phyloP scores from a whole-genome alignment of 2,797 vertebrate species.

The Synaphobranchus kaupii region DNA sequence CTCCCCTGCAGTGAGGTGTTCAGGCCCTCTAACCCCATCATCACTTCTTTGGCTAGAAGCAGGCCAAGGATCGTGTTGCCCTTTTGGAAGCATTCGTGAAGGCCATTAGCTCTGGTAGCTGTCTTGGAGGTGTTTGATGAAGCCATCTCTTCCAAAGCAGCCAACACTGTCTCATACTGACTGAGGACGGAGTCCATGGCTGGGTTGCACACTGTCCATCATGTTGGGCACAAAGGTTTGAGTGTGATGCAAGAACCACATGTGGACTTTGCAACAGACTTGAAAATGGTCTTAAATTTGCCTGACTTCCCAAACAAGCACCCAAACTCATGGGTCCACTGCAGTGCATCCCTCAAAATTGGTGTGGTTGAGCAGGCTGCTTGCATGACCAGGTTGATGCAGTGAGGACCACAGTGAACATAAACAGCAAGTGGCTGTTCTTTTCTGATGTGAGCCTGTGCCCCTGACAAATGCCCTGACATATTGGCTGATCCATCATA shows the following conservation, averaged over 20 bases:
- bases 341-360: background rate
- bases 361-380: background rate
- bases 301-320: background rate
- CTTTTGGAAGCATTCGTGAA: slow-evolving; percentile 5
- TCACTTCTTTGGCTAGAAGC: slow-evolving; percentile 18
- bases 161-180: slow-evolving; percentile 1
- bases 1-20: slow-evolving; percentile 25
- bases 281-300: background rate
- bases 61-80: slow-evolving; percentile 25
- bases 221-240: background rate
- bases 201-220: background rate
- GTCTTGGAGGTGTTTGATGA: background rate
- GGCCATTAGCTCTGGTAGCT: background rate
- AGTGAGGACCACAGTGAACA: slow-evolving; percentile 32
- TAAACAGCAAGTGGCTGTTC: slow-evolving; percentile 31
- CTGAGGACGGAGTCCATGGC: background rate
- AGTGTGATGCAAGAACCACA: background rate
- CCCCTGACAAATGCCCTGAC: slow-evolving; percentile 19
- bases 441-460: slow-evolving; percentile 31
- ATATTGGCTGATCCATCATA: slow-evolving; percentile 31
- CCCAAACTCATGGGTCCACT: background rate
- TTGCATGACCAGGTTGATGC: slow-evolving; percentile 28
- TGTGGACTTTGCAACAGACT: background rate
- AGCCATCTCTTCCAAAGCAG: slow-evolving; percentile 11
- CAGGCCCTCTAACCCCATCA: slow-evolving; percentile 22